Evolutionary conservation across 2,113 vertebrate genomes (phyloP).

Genomic region (Xyliphius kryptos): DNA sequence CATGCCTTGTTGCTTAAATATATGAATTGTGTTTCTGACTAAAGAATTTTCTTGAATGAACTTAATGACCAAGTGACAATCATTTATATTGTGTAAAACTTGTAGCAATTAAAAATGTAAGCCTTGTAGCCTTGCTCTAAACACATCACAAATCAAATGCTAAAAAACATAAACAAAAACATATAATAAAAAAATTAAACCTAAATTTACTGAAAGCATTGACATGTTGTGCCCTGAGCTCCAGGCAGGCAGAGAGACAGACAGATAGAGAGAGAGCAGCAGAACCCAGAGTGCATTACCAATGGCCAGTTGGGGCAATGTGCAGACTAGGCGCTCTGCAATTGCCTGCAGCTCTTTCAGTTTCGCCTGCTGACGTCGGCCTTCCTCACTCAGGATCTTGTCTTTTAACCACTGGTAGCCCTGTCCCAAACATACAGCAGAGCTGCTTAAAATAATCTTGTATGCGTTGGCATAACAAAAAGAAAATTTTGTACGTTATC

Average conservation of each 20-base stretch:
- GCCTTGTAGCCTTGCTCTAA: no score
- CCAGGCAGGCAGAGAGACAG: slow-evolving; percentile 50
- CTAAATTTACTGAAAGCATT: background rate
- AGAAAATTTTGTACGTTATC: no score
- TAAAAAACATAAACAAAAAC: no score
- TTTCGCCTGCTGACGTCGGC: slow-evolving; percentile 80
- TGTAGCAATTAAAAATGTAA: no score
- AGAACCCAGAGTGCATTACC: slow-evolving; percentile 55
- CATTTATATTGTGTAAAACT: no score
- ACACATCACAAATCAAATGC: no score
- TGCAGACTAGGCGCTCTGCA: slow-evolving; percentile 78
- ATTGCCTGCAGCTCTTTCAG: slow-evolving; percentile 84
- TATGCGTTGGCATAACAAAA: no score
- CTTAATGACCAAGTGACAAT: no score
- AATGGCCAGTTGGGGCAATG: slow-evolving; percentile 79
- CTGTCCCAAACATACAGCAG: slow-evolving; percentile 51
- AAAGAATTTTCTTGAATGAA: no score
- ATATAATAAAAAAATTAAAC: no score
- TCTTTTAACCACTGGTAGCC: slow-evolving; percentile 86
- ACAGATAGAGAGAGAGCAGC: slow-evolving; percentile 51
- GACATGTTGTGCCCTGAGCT: slow-evolving; percentile 36
- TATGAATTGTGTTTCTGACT: no score
- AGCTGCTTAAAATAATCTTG: slow-evolving; percentile 3
- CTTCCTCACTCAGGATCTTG: slow-evolving; percentile 83
- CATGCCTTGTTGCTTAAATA: no score